Conservation (phyloP, 23 tunicate species). For the Ascidia mentula region DNA sequence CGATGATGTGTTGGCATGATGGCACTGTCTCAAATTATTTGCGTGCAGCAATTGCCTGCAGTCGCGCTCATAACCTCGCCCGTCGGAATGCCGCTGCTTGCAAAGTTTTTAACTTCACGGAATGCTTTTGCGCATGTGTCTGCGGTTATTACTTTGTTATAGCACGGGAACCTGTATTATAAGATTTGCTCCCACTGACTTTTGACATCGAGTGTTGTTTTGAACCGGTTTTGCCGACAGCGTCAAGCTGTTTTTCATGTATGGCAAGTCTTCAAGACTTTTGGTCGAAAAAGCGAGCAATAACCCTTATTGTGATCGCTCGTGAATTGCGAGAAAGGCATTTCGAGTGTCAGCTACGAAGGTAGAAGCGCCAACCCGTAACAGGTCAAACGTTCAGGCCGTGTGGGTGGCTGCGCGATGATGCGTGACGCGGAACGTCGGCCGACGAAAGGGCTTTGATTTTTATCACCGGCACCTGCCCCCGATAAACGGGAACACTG, state of each 20-base stretch:
- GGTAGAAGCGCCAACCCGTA: background rate
- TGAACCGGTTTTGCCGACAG: too few species aligned
- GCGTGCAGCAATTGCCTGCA: background rate
- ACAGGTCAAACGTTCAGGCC: constrained; percentile 10
- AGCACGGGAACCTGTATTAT: too few species aligned
- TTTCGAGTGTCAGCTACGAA: background rate
- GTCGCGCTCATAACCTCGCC: background rate
- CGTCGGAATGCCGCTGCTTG: too few species aligned
- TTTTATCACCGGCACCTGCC: constrained; percentile 12
- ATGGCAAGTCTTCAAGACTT: too few species aligned
- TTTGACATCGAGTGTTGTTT: too few species aligned
- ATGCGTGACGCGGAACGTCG: background rate
- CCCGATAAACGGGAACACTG: constrained; percentile 1
- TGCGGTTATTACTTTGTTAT: too few species aligned
- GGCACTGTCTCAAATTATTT: constrained; percentile 2
- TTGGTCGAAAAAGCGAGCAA: background rate
- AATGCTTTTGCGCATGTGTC: too few species aligned
- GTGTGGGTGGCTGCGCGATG: background rate
- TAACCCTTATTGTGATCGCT: background rate
- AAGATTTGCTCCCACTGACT: too few species aligned
- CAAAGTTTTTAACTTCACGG: too few species aligned
- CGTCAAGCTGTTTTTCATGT: too few species aligned
- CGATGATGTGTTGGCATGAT: constrained; percentile 6
- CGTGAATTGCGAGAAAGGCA: background rate
- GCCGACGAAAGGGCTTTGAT: constrained; percentile 4